phyloP scores from a whole-genome alignment of 2,888 invertebrate species.

The Mactromeris polynyma region DNA sequence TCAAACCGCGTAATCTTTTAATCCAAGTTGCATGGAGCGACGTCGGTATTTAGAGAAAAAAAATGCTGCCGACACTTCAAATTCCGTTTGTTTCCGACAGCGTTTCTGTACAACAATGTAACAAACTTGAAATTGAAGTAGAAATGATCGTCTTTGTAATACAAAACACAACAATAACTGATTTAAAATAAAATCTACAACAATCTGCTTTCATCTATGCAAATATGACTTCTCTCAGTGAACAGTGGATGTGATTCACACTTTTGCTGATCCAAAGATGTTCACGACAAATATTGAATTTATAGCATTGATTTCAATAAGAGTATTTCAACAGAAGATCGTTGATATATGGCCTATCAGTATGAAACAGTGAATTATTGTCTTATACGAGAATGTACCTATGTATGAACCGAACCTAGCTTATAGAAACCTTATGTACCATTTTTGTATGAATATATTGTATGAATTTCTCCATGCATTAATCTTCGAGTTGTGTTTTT shows the following conservation, averaged over 20 bases:
- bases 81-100: background rate
- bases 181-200: background rate
- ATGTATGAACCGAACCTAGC: no score
- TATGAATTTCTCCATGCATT: no score
- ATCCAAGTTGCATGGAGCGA: background rate
- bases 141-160: background rate
- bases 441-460: no score
- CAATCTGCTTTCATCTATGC: background rate
- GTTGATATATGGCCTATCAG: background rate
- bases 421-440: no score
- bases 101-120: background rate
- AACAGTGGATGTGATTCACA: no score
- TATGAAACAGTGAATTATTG: background rate
- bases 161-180: background rate
- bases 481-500: no score
- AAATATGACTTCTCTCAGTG: no score
- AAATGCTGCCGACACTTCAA: background rate
- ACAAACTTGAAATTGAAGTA: background rate
- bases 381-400: no score
- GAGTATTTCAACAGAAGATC: background rate
- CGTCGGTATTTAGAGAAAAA: background rate
- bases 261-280: no score
- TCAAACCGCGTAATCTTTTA: background rate
- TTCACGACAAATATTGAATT: no score
- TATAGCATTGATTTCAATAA: background rate